Conservation (phyloP, 2,113 vertebrate species). For the Pomatostomus ruficeps region DNA sequence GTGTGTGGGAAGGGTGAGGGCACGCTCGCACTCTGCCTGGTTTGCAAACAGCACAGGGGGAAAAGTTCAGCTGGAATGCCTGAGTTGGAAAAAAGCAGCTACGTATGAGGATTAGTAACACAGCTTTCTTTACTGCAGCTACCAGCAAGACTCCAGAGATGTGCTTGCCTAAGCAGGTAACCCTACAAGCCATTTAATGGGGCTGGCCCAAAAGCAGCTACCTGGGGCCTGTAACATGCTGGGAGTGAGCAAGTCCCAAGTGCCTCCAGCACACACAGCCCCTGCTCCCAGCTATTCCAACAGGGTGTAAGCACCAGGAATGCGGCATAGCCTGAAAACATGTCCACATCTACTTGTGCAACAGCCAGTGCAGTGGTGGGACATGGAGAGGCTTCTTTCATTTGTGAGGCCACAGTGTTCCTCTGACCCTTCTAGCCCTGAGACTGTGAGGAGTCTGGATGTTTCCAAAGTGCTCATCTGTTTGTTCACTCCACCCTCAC, state of each 20-base stretch:
- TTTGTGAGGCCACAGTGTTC: not conserved
- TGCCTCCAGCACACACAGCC: not conserved
- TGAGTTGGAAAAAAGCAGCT: not conserved
- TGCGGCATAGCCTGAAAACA: not conserved
- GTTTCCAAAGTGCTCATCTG: not conserved
- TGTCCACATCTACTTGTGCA: not conserved
- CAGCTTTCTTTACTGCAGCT: not conserved
- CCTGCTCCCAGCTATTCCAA: not conserved
- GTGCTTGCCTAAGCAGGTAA: not conserved
- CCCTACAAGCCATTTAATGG: rapidly evolving
- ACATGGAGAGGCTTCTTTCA: not conserved
- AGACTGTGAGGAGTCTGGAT: rapidly evolving
- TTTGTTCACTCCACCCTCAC: not conserved
- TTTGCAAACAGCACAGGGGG: not conserved
- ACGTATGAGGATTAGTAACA: not conserved
- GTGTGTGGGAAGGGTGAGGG: not conserved
- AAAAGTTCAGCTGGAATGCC: not conserved
- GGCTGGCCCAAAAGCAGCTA: not conserved
- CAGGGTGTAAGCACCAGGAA: not conserved
- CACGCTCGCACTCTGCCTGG: rapidly evolving
- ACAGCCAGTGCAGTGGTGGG: not conserved
- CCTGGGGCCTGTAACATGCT: rapidly evolving
- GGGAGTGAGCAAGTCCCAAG: not conserved
- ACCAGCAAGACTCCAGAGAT: not conserved
- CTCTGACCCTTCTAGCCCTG: not conserved